A percentile compares a stretch with the other conserved stretches of the same genome.
These are phyloP conservation scores for Lasioglossum leucozonium DNA, from an alignment of 2,888 invertebrate species.

Conservation along the genomic window DNA sequence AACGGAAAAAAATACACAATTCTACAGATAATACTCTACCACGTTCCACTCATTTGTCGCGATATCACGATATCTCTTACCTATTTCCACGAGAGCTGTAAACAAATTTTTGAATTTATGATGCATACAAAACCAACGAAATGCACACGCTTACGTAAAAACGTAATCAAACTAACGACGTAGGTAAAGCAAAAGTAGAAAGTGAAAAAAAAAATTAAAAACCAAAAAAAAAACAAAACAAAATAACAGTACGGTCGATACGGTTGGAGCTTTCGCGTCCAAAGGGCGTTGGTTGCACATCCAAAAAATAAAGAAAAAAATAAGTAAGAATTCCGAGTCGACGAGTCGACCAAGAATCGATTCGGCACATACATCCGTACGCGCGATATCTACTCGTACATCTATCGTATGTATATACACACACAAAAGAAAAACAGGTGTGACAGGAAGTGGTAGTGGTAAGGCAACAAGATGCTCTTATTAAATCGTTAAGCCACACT, in stretches of 20 bases:
- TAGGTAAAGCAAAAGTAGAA: neutral
- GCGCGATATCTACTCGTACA: neutral
- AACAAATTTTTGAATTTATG: slow-evolving; percentile 81
- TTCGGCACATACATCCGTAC: neutral
- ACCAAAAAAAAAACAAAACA: slow-evolving; percentile 47
- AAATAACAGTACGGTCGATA: neutral
- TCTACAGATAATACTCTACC: slow-evolving; percentile 77
- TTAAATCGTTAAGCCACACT: slow-evolving; percentile 61
- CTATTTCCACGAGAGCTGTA: slow-evolving; percentile 84
- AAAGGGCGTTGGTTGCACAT: neutral
- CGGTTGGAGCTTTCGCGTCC: neutral
- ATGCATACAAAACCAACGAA: slow-evolving; percentile 73
- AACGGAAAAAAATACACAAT: slow-evolving; percentile 62
- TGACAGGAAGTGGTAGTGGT: slow-evolving; percentile 76
- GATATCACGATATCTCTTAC: slow-evolving; percentile 80
- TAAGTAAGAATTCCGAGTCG: neutral
- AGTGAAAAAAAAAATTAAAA: neutral
- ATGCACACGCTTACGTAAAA: slow-evolving; percentile 74
- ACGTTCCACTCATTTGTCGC: slow-evolving; percentile 80
- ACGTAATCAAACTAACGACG: slow-evolving; percentile 46
- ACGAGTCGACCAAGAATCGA: neutral
- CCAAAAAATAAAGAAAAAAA: neutral
- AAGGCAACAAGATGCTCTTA: slow-evolving; percentile 74
- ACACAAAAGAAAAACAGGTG: slow-evolving; percentile 54
- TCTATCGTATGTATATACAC: slow-evolving; percentile 6